phyloP scores from a whole-genome alignment of 1,140 invertebrate species.

The Wasmannia auropunctata region DNA sequence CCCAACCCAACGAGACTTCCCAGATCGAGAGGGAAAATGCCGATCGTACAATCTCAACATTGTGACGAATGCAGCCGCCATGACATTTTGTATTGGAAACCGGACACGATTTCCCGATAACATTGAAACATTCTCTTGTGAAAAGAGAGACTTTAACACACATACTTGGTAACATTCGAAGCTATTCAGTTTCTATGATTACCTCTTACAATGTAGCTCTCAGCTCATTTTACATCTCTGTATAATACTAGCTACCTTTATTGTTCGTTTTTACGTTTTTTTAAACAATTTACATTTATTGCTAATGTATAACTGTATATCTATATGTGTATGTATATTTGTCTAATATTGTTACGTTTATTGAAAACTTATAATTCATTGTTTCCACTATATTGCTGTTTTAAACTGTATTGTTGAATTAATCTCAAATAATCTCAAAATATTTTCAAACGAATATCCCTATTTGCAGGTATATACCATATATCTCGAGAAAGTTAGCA shows the following conservation, averaged over 20 bases:
- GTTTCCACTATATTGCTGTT: neutral
- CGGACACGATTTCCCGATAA: neutral
- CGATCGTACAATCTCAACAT: conserved; percentile 41
- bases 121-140: neutral
- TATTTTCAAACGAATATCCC: neutral
- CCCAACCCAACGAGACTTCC: conserved; percentile 55
- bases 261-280: neutral
- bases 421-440: neutral
- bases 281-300: neutral
- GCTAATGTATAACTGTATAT: neutral
- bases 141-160: neutral
- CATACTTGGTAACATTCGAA: neutral
- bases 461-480: neutral
- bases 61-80: conserved; percentile 49
- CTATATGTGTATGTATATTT: neutral
- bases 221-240: neutral
- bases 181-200: neutral
- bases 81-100: conserved; percentile 48
- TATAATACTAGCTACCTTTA: neutral
- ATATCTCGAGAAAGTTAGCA: neutral
- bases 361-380: neutral
- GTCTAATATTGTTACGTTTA: neutral
- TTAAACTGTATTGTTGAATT: neutral
- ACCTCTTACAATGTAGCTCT: neutral
- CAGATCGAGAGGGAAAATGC: conserved; percentile 30